A percentile compares a stretch with the other conserved stretches of the same genome.
Evolutionary conservation across 2,888 invertebrate genomes (phyloP).

Genomic region (Pyrrhosoma nymphula): DNA sequence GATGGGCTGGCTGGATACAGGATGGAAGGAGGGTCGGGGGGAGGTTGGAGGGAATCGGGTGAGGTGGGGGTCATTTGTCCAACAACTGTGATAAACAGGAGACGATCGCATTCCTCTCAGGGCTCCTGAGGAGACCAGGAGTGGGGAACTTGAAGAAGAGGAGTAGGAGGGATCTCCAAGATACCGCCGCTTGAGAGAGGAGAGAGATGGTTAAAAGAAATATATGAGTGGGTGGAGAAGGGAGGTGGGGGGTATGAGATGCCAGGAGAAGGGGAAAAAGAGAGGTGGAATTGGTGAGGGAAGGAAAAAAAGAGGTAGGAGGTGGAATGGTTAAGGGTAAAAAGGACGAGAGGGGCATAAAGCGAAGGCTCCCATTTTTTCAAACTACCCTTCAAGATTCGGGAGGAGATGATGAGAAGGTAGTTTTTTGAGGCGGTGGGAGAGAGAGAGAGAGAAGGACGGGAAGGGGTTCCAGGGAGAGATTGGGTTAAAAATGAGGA

Average conservation of each 20-base stretch:
- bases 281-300: neutral
- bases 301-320: neutral
- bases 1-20: neutral
- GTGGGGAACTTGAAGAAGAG: neutral
- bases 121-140: neutral
- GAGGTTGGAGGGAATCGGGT: neutral
- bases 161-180: neutral
- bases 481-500: slow-evolving; percentile 34
- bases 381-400: slow-evolving; percentile 39
- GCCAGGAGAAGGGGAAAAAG: neutral
- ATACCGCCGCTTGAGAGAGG: neutral
- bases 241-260: neutral
- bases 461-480: neutral
- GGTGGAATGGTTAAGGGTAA: neutral
- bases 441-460: neutral
- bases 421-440: neutral
- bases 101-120: slow-evolving; percentile 22
- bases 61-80: slow-evolving; percentile 42
- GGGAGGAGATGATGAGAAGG: slow-evolving; percentile 20
- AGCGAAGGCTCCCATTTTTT: slow-evolving; percentile 27
- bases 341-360: slow-evolving; percentile 10
- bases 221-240: neutral
- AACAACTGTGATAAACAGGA: slow-evolving; percentile 61
- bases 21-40: neutral
- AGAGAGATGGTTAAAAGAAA: slow-evolving; percentile 21